Evolutionary conservation across 2,113 vertebrate genomes (phyloP).

Genomic region (Vulpes vulpes): DNA sequence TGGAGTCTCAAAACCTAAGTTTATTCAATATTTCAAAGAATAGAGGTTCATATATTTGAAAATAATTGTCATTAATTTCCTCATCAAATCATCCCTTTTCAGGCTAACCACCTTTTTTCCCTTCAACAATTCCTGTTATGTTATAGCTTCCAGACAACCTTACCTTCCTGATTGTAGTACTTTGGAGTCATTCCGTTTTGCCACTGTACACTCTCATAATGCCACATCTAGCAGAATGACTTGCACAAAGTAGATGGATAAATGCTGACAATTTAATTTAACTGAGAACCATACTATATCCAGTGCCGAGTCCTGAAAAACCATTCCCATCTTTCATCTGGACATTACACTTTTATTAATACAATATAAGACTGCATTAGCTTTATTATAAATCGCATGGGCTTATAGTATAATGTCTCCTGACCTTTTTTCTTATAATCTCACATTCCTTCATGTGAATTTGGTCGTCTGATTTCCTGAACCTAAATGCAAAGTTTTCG

Average conservation of each 20-base stretch:
- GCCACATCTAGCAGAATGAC: neutral
- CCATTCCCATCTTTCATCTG: neutral
- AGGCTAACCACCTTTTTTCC: neutral
- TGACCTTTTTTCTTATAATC: conserved; percentile 5
- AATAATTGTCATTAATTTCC: neutral
- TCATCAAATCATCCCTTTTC: neutral
- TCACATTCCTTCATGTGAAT: conserved; percentile 32
- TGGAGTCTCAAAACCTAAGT: neutral
- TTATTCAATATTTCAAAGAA: conserved; percentile 25
- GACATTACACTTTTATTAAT: neutral
- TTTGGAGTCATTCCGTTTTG: neutral
- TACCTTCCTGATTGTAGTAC: neutral
- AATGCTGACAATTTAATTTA: neutral
- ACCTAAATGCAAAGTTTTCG: neutral
- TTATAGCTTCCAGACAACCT: neutral
- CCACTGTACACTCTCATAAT: neutral
- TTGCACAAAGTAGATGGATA: neutral
- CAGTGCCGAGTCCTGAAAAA: neutral
- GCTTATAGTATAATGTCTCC: neutral
- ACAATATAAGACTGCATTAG: neutral
- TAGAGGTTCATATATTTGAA: conserved; percentile 33
- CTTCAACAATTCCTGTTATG: neutral
- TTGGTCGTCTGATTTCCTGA: neutral
- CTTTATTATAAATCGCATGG: neutral
- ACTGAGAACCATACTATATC: neutral